phyloP scores from a whole-genome alignment of 2,797 vertebrate genomes.

The Eospalax fontanierii region DNA sequence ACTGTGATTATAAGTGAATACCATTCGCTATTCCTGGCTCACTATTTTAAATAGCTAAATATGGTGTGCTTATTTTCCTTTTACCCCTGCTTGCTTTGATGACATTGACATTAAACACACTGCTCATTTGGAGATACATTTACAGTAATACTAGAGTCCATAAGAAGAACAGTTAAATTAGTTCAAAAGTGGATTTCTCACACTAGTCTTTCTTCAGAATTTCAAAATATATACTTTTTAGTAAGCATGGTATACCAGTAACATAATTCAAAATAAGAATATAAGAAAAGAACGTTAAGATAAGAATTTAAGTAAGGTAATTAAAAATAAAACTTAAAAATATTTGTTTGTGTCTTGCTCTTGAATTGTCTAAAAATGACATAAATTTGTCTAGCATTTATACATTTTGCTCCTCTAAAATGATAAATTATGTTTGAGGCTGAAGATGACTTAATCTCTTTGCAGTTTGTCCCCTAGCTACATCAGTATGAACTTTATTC shows the following conservation, averaged over 20 bases:
- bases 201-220: slow-evolving; percentile 1
- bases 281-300: not conserved
- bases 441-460: not conserved
- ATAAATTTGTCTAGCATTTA: not conserved
- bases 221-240: slow-evolving; percentile 51
- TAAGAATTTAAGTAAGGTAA: not conserved
- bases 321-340: slow-evolving; percentile 67
- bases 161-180: slow-evolving; percentile 22
- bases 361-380: not conserved
- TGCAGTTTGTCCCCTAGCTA: not conserved
- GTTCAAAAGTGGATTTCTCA: slow-evolving; percentile 28
- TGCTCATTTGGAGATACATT: not conserved
- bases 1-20: not conserved
- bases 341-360: slow-evolving; percentile 56
- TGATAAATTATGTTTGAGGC: not conserved
- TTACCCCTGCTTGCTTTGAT: not conserved
- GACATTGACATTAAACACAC: not conserved
- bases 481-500: slow-evolving; percentile 21
- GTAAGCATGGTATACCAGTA: not conserved
- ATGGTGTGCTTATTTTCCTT: not conserved
- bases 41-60: not conserved
- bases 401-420: not conserved
- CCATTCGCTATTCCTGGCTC: not conserved
- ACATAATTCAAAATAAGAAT: slow-evolving; percentile 66
- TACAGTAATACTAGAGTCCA: no score